A percentile compares a stretch with the other conserved stretches of the same genome.
phyloP scores from a whole-genome alignment of 2,113 vertebrate genomes.

The Elephantulus edwardii region DNA sequence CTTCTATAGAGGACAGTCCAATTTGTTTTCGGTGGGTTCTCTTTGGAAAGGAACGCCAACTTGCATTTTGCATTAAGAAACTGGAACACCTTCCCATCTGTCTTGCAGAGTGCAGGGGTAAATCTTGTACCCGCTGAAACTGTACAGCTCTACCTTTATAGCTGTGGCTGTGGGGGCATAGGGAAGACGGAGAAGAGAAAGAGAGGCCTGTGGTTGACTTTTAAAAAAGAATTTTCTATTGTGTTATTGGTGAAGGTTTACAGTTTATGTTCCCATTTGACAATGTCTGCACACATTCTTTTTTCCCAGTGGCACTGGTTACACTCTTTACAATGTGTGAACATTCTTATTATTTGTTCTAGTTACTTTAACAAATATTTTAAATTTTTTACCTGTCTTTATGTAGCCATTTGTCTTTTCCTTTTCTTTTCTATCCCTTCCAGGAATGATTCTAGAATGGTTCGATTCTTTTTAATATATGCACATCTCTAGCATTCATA shows the following conservation, averaged over 20 bases:
- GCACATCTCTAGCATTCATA: not conserved
- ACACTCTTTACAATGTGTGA: not conserved
- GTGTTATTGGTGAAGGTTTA: not conserved
- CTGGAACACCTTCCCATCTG: too few species aligned
- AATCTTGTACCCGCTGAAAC: too few species aligned
- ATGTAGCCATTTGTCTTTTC: slow-evolving; percentile 3
- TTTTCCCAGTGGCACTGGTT: not conserved
- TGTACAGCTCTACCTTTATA: too few species aligned
- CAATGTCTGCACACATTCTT: not conserved
- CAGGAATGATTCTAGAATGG: not conserved
- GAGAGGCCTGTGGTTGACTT: too few species aligned
- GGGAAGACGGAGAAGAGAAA: too few species aligned
- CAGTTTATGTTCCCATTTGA: not conserved
- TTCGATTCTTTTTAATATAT: not conserved
- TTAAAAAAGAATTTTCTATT: not conserved
- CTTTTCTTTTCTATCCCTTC: slow-evolving; percentile 25
- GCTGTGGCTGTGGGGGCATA: too few species aligned
- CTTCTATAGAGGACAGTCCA: too few species aligned
- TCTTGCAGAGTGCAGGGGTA: too few species aligned
- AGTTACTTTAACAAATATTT: not conserved
- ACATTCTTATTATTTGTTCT: not conserved
- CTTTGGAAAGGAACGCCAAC: too few species aligned
- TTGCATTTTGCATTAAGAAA: too few species aligned
- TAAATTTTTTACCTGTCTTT: not conserved
- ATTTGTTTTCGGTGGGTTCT: too few species aligned